Evolutionary conservation across 1,140 invertebrate species (phyloP).

Genomic region (Lucilia sericata): DNA sequence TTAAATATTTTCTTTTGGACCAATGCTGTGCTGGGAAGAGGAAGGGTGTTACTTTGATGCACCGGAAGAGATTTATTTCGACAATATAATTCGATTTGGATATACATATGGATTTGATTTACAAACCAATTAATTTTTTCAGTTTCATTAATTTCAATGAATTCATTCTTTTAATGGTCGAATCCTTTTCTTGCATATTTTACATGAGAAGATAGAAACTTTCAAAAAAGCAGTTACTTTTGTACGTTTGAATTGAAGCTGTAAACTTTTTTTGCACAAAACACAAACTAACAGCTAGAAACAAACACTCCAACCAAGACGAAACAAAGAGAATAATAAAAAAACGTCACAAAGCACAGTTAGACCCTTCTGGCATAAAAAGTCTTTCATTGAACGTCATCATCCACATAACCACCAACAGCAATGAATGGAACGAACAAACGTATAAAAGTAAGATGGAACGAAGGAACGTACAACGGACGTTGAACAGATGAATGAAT

Average conservation of each 20-base stretch:
- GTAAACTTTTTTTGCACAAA: background rate
- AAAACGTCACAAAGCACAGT: conserved; percentile 29
- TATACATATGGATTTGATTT: too few species aligned
- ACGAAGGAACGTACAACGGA: background rate
- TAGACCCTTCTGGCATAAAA: conserved; percentile 22
- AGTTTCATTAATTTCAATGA: background rate
- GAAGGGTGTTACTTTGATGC: too few species aligned
- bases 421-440: background rate
- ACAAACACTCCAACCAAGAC: background rate
- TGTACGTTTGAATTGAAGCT: background rate
- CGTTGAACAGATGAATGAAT: conserved; percentile 5
- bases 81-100: too few species aligned
- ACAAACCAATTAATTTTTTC: too few species aligned
- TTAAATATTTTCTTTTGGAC: too few species aligned
- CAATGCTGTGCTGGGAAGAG: too few species aligned
- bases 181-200: background rate
- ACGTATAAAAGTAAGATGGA: background rate
- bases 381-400: background rate
- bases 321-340: background rate
- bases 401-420: background rate
- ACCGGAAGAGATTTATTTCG: too few species aligned
- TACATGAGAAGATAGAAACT: background rate
- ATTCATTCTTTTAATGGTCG: background rate
- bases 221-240: background rate
- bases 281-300: background rate